phyloP scores from a whole-genome alignment of 2,888 invertebrate genomes.

The Dicyrtoma fusca region DNA sequence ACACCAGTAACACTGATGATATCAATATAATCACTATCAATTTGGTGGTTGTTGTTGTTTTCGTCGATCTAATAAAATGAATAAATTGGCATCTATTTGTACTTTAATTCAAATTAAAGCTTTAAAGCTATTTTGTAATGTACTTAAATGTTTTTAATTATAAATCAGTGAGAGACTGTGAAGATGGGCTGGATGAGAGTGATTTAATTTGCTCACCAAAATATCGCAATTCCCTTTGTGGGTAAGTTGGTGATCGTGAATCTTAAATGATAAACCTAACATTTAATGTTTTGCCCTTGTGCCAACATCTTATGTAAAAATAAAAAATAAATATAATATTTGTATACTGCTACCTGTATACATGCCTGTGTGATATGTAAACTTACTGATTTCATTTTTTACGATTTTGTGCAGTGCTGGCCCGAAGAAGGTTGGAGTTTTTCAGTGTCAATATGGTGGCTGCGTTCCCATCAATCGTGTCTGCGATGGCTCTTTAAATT shows the following conservation, averaged over 20 bases:
- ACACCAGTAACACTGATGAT: slow-evolving; percentile 1
- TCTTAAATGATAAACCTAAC: not conserved
- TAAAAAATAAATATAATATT: not conserved
- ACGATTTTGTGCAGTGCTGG: slow-evolving; percentile 28
- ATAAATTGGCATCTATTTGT: too few species aligned
- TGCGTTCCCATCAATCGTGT: slow-evolving; percentile 57
- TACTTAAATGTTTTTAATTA: slow-evolving; percentile 38
- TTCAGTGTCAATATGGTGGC: slow-evolving; percentile 59
- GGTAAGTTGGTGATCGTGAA: slow-evolving; percentile 29
- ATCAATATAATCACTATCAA: too few species aligned
- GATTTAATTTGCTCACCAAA: slow-evolving; percentile 52
- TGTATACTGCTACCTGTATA: too few species aligned
- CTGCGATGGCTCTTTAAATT: slow-evolving; percentile 58
- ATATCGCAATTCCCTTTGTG: slow-evolving; percentile 52
- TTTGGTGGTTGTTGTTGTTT: too few species aligned
- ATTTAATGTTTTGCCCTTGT: not conserved
- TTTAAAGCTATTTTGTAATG: too few species aligned
- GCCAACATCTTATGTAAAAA: not conserved
- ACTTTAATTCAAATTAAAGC: too few species aligned
- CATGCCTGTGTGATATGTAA: too few species aligned
- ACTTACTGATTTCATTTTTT: not conserved
- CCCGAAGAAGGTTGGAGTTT: slow-evolving; percentile 55
- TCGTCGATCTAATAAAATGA: too few species aligned
- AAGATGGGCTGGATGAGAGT: slow-evolving; percentile 54
- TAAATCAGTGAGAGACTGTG: slow-evolving; percentile 43